phyloP scores from a whole-genome alignment of 2,888 invertebrate species.

The Acanthosepion esculentum region DNA sequence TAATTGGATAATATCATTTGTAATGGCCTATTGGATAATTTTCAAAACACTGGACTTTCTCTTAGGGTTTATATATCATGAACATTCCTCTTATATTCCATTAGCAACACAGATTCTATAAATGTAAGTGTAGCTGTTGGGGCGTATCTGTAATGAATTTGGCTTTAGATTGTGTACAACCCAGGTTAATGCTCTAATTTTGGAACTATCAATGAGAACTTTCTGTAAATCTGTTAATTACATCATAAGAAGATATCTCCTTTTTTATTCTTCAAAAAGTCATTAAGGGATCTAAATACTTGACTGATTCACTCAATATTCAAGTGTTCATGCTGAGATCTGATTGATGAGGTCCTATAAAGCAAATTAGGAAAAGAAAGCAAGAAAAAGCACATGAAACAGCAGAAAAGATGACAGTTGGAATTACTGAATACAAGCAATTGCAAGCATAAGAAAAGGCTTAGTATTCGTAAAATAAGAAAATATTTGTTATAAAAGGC shows the following conservation, averaged over 20 bases:
- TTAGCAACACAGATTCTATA: no score
- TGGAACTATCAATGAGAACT: neutral
- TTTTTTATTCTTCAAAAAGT: neutral
- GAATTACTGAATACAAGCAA: conserved; percentile 33
- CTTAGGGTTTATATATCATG: no score
- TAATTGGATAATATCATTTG: no score
- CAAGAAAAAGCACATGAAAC: neutral
- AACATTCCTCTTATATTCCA: no score
- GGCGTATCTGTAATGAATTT: no score
- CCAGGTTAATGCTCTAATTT: neutral
- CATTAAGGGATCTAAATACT: neutral
- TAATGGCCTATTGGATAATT: no score
- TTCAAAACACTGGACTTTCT: no score
- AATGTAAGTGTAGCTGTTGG: no score
- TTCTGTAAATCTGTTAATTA: neutral
- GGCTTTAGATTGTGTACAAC: neutral
- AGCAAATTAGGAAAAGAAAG: neutral
- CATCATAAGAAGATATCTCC: neutral
- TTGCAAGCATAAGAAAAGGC: neutral
- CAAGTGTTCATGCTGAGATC: neutral
- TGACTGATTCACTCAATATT: neutral
- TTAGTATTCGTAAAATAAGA: conserved; percentile 13
- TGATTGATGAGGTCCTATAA: conserved; percentile 9
- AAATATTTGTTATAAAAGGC: conserved; percentile 33
- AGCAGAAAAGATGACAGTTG: neutral